A percentile compares a stretch with the other conserved stretches of the same genome.
phyloP scores from a whole-genome alignment of 2,797 vertebrate species.

The Epinephelus malabaricus region DNA sequence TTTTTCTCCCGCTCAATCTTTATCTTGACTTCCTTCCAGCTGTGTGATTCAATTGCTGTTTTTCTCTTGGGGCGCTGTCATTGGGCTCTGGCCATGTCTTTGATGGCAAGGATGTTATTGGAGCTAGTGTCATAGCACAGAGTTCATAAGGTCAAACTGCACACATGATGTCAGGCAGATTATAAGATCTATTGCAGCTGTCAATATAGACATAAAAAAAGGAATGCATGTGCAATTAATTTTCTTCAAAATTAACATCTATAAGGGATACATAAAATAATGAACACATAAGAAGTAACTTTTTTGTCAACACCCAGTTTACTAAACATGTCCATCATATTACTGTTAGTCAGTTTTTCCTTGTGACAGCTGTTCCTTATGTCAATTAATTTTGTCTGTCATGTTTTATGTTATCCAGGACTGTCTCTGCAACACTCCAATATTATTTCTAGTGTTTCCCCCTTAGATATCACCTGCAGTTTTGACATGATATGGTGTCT shows the following conservation, averaged over 20 bases:
- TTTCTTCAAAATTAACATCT: conserved; percentile 27
- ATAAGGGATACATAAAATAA: background rate
- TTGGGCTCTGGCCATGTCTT: conserved; percentile 64
- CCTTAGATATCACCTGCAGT: background rate
- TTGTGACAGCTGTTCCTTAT: too few species aligned
- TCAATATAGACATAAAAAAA: conserved; percentile 43
- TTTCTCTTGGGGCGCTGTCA: conserved; percentile 62
- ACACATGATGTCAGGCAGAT: conserved; percentile 62
- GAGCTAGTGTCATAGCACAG: conserved; percentile 64
- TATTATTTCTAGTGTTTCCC: too few species aligned
- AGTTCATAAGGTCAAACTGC: conserved; percentile 71
- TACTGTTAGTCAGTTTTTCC: background rate
- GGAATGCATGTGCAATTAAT: conserved; percentile 18
- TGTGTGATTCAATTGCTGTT: conserved; percentile 64
- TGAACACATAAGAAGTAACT: background rate
- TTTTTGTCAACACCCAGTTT: background rate
- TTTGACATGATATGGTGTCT: background rate
- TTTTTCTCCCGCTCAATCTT: conserved; percentile 40
- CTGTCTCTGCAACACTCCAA: background rate
- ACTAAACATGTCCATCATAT: background rate
- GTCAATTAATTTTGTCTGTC: background rate
- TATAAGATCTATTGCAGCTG: conserved; percentile 55
- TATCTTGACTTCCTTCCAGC: conserved; percentile 66
- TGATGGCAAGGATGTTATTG: conserved; percentile 72
- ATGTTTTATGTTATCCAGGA: background rate